Evolutionary conservation across 2,888 invertebrate genomes (phyloP), one percentile per base, ranked within the genome.

Genomic region (Cantharis rufa): DNA sequence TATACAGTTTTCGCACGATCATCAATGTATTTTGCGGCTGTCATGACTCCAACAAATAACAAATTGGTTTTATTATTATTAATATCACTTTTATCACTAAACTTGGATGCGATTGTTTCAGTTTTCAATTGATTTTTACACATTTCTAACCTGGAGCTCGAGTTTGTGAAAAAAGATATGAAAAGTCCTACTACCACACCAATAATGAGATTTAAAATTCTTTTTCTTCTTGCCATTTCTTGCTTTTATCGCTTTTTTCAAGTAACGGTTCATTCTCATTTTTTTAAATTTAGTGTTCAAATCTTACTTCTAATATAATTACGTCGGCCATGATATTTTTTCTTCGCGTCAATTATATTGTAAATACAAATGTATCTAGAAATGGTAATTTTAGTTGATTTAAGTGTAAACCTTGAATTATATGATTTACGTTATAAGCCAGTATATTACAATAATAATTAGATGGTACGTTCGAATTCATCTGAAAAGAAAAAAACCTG

Each of bases 1-100:
- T 94, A 96, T 1, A 98, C 98, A 7, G 98, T 96, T 82, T 93
- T 92, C 11, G 98, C 98, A 77, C 99, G 90, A 3, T 94, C 94
- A 80, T 93, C 92, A 79, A 99, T 90, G 87, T 97, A 99, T 87
- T 95, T 95, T 85, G 95, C 93, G 1, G 99, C 98, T 1, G 99
- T 98, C 98, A 99, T 98, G 10, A 99, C 97, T 71, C 98, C 99
- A 79, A 98, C 95, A 86, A 97, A 95, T 76, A 96, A 91, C 80
- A 96, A 79, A 66, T 80, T 83, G 32, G 82, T 80, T 61, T 83
- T 79, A 15, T 79, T 71, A 62, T 76, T 72, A 63, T 80, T 71
- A 32, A 62, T 66, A 15, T 68, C 69, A 77, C 64, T 61, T 16
- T 11, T 11, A 62, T 15, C n/a, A 66, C 64, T 66, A 11, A 66